A percentile compares a stretch with the other conserved stretches of the same genome.
phyloP scores from a whole-genome alignment of 2,888 invertebrate genomes.

The Conomelus anceps region DNA sequence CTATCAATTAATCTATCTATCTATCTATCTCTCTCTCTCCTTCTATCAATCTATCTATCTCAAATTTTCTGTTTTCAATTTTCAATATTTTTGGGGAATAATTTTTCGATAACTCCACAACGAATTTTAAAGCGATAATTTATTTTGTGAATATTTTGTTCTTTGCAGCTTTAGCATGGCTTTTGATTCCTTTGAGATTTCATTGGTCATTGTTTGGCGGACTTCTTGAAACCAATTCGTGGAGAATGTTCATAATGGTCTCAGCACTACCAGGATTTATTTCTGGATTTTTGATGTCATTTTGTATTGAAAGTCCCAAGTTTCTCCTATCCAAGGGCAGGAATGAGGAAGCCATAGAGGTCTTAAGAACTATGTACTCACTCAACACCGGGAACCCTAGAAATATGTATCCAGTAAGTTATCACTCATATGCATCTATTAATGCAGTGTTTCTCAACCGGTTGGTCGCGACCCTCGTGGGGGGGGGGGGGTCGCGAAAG shows the following conservation, averaged over 20 bases:
- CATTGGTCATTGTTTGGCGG: conserved; percentile 16
- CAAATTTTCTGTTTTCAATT: no score
- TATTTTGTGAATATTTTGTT: not conserved
- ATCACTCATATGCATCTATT: no score
- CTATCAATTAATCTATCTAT: no score
- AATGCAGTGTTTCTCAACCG: no score
- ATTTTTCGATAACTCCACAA: no score
- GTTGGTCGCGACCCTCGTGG: no score
- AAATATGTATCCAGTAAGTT: conserved; percentile 59
- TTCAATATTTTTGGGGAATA: no score
- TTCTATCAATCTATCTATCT: no score
- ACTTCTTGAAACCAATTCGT: conserved; percentile 42
- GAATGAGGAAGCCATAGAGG: conserved; percentile 56
- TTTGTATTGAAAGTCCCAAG: conserved; percentile 70
- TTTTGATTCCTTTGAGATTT: conserved; percentile 53
- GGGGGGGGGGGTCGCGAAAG: no score
- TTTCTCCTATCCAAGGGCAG: conserved; percentile 64
- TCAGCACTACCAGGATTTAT: conserved; percentile 59
- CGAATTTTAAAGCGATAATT: not conserved
- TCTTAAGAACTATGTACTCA: conserved; percentile 57
- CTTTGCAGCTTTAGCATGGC: conserved; percentile 63
- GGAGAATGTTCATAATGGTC: conserved; percentile 45
- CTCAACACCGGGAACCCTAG: conserved; percentile 57
- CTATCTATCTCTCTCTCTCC: no score
- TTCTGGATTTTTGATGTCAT: conserved; percentile 51